Conservation (phyloP, 2,113 vertebrate species). For the Callipepla squamata region DNA sequence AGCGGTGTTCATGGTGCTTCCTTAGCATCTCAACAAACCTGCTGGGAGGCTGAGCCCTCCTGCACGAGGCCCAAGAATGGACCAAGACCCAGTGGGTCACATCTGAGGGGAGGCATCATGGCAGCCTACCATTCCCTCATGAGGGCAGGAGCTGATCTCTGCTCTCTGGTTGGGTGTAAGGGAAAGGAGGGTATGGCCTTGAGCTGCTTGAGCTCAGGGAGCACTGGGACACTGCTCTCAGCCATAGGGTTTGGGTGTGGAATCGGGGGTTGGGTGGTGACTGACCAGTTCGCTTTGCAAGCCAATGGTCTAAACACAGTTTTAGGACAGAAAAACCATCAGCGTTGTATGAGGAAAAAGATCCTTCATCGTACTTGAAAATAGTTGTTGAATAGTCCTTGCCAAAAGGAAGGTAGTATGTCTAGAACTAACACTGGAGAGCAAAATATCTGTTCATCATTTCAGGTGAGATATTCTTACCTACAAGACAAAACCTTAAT, state of each 20-base stretch:
- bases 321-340: neutral
- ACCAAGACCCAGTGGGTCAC: neutral
- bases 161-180: too few relatives aligned
- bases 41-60: rapidly evolving
- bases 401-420: neutral
- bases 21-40: rapidly evolving
- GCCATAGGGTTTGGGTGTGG: too few relatives aligned
- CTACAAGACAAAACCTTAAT: neutral
- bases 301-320: rapidly evolving
- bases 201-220: too few relatives aligned
- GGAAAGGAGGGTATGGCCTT: too few relatives aligned
- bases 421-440: neutral
- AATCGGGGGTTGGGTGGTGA: neutral
- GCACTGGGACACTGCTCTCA: too few relatives aligned
- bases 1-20: neutral
- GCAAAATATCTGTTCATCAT: neutral
- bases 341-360: neutral
- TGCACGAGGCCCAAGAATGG: neutral
- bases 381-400: neutral
- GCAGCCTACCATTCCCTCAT: neutral
- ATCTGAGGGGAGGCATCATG: neutral
- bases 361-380: neutral
- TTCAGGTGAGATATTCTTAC: neutral
- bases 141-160: too few relatives aligned
- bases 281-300: neutral